Conservation (phyloP, 2,113 vertebrate species). For the Uria lomvia region DNA sequence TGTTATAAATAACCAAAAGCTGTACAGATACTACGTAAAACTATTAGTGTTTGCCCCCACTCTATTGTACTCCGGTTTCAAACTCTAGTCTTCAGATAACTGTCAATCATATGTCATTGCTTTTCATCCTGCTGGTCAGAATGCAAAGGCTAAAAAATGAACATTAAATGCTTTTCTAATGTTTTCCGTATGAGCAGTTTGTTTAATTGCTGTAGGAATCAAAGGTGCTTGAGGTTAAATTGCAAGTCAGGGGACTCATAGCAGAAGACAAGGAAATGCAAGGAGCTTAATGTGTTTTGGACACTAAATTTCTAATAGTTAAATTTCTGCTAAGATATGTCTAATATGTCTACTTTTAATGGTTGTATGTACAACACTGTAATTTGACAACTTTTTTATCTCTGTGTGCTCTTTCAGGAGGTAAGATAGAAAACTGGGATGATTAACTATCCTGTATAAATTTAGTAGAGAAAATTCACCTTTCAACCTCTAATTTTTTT, state of each 20-base stretch:
- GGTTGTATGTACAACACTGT: not conserved
- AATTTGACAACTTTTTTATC: not conserved
- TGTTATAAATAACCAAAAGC: slow-evolving; percentile 14
- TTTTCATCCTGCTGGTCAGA: not conserved
- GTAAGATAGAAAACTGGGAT: not conserved
- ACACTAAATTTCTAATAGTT: not conserved
- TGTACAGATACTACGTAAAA: not conserved
- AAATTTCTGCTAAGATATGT: not conserved
- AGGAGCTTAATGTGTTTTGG: not conserved
- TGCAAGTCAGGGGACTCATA: not conserved
- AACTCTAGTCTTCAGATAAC: not conserved
- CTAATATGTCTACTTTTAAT: not conserved
- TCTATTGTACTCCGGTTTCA: not conserved
- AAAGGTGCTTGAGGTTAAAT: not conserved
- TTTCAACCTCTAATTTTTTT: not conserved
- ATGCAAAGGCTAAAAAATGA: not conserved
- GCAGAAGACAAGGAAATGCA: not conserved
- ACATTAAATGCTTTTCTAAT: not conserved
- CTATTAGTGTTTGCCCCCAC: not conserved
- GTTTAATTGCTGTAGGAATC: not conserved
- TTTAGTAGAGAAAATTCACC: not conserved
- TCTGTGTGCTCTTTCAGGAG: not conserved
- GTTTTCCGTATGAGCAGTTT: not conserved
- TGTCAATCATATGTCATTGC: not conserved
- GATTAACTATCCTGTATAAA: not conserved